These are phyloP conservation scores for Diorhabda carinulata DNA, from an alignment of 1,140 invertebrate genomes.

Conservation along the genomic window DNA sequence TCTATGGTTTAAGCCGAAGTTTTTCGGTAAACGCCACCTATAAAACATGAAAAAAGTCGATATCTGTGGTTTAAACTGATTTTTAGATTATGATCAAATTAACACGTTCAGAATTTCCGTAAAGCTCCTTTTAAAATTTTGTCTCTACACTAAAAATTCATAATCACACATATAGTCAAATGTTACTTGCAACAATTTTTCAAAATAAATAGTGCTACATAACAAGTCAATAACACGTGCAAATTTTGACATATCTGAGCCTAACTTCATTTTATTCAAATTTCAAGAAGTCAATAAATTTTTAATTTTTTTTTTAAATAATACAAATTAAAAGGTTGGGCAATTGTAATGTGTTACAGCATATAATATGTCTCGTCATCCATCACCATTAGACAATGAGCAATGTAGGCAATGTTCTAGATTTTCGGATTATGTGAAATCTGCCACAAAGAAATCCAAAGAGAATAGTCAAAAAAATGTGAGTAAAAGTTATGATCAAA, in stretches of 20 bases:
- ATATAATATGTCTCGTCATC: conserved; percentile 35
- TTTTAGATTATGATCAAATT: too few species aligned
- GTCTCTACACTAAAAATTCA: too few species aligned
- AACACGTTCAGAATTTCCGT: too few species aligned
- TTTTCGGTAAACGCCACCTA: too few species aligned
- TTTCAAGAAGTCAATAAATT: not conserved
- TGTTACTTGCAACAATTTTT: too few species aligned
- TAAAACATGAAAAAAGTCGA: too few species aligned
- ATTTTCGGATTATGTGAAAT: conserved; percentile 45
- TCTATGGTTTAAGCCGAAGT: too few species aligned
- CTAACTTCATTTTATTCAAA: not conserved
- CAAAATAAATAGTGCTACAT: not conserved
- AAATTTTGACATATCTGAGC: not conserved
- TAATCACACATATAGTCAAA: too few species aligned
- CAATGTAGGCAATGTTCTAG: conserved; percentile 45
- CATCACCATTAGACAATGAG: conserved; percentile 42
- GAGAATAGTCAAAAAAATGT: conserved; percentile 24
- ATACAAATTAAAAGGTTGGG: conserved; percentile 11
- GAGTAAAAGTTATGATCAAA: not conserved
- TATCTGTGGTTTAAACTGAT: too few species aligned
- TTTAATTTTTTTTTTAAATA: not conserved
- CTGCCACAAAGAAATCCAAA: conserved; percentile 35
- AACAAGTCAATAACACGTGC: not conserved
- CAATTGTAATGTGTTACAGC: conserved; percentile 15
- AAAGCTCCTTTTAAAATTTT: too few species aligned